These are phyloP conservation scores for Osmoderma eremita DNA, from an alignment of 2,888 invertebrate species.

Conservation along the genomic window DNA sequence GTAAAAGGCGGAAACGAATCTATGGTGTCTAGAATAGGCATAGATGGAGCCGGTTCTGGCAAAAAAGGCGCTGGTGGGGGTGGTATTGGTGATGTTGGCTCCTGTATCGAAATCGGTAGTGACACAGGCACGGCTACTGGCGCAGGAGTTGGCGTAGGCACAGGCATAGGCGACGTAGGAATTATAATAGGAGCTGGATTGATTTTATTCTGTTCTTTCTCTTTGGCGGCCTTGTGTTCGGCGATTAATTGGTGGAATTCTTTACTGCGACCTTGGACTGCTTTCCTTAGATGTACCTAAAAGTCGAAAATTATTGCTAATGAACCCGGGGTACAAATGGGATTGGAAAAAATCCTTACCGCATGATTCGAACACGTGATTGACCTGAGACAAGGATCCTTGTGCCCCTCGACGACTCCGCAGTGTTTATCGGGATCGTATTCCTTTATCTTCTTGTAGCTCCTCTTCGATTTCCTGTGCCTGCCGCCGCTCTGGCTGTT, in stretches of 20 bases:
- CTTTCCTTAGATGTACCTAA: constrained; percentile 56
- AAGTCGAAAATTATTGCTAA: no score
- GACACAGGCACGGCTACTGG: not conserved
- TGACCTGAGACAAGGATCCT: constrained; percentile 81
- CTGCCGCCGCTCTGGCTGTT: constrained; percentile 46
- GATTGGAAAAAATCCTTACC: no score
- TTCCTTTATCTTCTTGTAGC: constrained; percentile 62
- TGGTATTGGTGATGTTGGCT: no score
- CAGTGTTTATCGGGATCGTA: constrained; percentile 87
- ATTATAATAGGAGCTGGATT: constrained; percentile 3
- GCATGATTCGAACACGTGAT: constrained; percentile 69
- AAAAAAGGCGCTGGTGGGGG: no score
- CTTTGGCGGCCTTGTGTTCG: constrained; percentile 56
- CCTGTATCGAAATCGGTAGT: no score
- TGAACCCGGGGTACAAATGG: no score
- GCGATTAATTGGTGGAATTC: constrained; percentile 57
- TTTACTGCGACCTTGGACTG: constrained; percentile 57
- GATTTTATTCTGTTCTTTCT: constrained; percentile 49
- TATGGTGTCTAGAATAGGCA: no score
- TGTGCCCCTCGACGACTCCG: constrained; percentile 77
- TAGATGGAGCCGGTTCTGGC: no score
- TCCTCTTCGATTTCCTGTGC: constrained; percentile 52
- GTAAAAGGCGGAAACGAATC: no score
- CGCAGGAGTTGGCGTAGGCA: not conserved
- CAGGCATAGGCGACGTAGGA: not conserved